A percentile compares a stretch with the other conserved stretches of the same genome.
phyloP scores from a whole-genome alignment of 2,113 vertebrate genomes.

The Eublepharis macularius region DNA sequence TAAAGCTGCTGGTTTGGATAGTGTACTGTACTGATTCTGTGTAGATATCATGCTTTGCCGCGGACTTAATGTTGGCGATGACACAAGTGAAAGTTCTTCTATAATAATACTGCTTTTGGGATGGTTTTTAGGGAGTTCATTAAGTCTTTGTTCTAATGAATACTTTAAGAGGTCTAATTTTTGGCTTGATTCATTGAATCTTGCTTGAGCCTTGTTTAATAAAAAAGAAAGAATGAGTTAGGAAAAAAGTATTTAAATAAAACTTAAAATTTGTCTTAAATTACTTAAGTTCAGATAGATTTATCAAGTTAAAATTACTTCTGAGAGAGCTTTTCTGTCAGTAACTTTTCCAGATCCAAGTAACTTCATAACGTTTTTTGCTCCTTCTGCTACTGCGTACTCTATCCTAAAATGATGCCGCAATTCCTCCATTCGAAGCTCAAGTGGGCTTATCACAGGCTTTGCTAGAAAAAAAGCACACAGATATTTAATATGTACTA shows the following conservation, averaged over 20 bases:
- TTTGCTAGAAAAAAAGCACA: conserved; percentile 79
- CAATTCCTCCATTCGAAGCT: conserved; percentile 96
- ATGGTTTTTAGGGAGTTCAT: conserved; percentile 94
- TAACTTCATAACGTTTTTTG: conserved; percentile 99
- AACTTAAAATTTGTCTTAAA: background rate
- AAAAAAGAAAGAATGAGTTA: conserved; percentile 18
- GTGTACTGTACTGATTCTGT: conserved; percentile 95
- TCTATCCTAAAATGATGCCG: conserved; percentile 98
- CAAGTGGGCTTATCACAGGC: conserved; percentile 96
- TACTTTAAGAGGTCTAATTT: conserved; percentile 96
- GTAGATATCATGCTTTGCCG: conserved; percentile 93
- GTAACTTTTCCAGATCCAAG: conserved; percentile 95
- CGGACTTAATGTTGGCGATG: conserved; percentile 90
- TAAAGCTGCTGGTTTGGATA: conserved; percentile 96
- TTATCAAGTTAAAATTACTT: conserved; percentile 77
- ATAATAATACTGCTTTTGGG: conserved; percentile 93
- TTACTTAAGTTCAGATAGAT: conserved; percentile 45
- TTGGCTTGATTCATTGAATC: conserved; percentile 97
- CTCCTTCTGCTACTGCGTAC: conserved; percentile 96
- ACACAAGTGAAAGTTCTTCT: conserved; percentile 90
- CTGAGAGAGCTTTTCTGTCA: conserved; percentile 95
- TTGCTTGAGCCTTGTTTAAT: conserved; percentile 87
- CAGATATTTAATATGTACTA: conserved; percentile 31
- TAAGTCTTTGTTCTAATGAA: conserved; percentile 95
- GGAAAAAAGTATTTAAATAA: conserved; percentile 9